Conservation (phyloP, 2,113 vertebrate species). For the Thalassarche chlororhynchos region DNA sequence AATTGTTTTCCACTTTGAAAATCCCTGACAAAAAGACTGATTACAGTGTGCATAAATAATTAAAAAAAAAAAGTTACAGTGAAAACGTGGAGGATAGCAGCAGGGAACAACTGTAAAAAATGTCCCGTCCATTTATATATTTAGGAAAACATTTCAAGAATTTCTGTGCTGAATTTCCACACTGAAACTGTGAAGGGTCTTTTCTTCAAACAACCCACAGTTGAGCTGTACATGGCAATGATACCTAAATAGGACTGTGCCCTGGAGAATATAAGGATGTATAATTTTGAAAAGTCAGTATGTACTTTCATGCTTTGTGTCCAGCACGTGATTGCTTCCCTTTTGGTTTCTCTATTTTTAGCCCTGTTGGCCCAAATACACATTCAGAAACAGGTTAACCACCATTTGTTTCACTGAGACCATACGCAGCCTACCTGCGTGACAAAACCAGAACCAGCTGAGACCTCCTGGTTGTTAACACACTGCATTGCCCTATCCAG, state of each 20-base stretch:
- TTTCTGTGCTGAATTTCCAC: not conserved
- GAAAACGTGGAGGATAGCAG: not conserved
- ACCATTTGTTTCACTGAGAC: not conserved
- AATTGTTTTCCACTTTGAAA: not conserved
- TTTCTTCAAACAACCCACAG: not conserved
- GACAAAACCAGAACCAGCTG: not conserved
- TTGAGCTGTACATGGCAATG: not conserved
- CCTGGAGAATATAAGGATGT: not conserved
- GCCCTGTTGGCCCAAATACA: not conserved
- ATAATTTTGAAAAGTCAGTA: not conserved
- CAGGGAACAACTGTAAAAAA: not conserved
- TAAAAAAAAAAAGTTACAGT: not conserved
- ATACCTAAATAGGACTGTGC: not conserved
- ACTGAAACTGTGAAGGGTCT: not conserved
- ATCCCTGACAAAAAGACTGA: not conserved
- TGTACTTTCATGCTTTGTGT: not conserved
- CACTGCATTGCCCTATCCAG: not conserved
- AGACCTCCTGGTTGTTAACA: not conserved
- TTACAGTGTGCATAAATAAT: not conserved
- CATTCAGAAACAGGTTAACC: not conserved
- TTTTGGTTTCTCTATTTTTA: not conserved
- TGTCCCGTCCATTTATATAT: not conserved
- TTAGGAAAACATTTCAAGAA: not conserved
- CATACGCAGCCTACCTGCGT: not conserved
- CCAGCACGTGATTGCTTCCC: not conserved